Evolutionary conservation across 1,140 invertebrate genomes (phyloP), one percentile per base, ranked within the genome.

Genomic region (Tetramorium parvispinum): DNA sequence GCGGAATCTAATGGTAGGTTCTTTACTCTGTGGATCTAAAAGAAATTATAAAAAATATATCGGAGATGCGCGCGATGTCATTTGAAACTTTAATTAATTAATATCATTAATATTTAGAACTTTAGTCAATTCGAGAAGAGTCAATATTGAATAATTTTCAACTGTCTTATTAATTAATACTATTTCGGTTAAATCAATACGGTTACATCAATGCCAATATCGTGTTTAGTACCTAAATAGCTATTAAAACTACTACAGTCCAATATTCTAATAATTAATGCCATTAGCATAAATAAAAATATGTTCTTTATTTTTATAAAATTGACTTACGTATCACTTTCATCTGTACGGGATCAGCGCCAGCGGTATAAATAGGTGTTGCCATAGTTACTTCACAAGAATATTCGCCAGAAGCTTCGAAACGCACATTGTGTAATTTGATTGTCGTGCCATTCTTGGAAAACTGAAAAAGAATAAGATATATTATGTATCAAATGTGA

Each of bases 341-440:
- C 81, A 98, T 96, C 89, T 97, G 96, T 90, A 97, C 96, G 86
- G 96, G 96, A 59, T 96, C 96, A 10, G 97, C 97, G 87, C 96
- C 96, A 93, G 97, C 97, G 57, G 96, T 97, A 93, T 96, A 98
- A 91, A 98, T 97, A 78, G 97, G 97, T 71, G 97, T 97, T 91
- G 97, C 96, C 90, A 97, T 96, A 53, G 97, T 97, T 18, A 98
- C 97, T 91, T 97, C 96, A 92, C 97, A 98, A 49, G 96, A 97
- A 94, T 98, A 98, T 83, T 95, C 95, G 78, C 97, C 97, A 43
- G 96, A 96, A 61, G 97, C 96, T 88, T 97, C 96, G 93, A 97
- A 97, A 92, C 97, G 96, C 86, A 98, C 95, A 94, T 97, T 96
- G 91, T 96, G 96, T 88, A 98, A 95, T 91, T 96, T 97, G 93